Evolutionary conservation across 2,113 vertebrate genomes (phyloP).

Genomic region (Hepsetus odoe): DNA sequence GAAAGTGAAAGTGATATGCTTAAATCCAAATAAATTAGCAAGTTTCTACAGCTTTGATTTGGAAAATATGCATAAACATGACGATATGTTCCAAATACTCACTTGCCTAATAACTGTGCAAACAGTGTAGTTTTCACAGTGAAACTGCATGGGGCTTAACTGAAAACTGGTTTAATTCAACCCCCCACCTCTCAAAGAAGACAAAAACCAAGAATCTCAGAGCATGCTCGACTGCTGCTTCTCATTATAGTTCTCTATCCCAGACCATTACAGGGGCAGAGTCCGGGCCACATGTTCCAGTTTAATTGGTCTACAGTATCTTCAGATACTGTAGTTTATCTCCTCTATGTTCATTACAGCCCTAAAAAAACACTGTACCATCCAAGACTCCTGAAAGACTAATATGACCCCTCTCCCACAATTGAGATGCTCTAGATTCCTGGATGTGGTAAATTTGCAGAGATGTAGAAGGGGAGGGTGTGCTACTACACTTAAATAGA

Average conservation of each 20-base stretch:
- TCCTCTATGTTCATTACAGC: conserved; percentile 40
- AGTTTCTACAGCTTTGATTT: too few relatives aligned
- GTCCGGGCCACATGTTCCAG: background rate
- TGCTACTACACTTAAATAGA: conserved; percentile 36
- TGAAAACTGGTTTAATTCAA: conserved; percentile 1
- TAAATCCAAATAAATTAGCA: too few relatives aligned
- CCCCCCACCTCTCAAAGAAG: background rate
- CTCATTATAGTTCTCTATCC: conserved; percentile 33
- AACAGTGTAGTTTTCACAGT: too few relatives aligned
- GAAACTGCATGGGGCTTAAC: background rate
- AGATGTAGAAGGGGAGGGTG: conserved; percentile 38
- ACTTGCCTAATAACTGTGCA: too few relatives aligned
- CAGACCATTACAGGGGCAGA: conserved; percentile 30
- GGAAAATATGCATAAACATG: too few relatives aligned
- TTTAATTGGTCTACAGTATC: conserved; percentile 49
- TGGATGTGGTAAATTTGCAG: conserved; percentile 37
- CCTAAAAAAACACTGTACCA: conserved; percentile 16
- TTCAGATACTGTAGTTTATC: conserved; percentile 36
- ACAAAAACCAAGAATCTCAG: background rate
- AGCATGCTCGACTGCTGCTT: conserved; percentile 23
- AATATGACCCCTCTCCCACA: conserved; percentile 21
- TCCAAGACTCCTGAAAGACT: conserved; percentile 1
- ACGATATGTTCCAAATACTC: too few relatives aligned
- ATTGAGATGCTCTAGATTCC: conserved; percentile 46
- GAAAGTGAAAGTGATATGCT: too few relatives aligned